A percentile compares a stretch with the other conserved stretches of the same genome.
Evolutionary conservation across 2,797 vertebrate species (phyloP).

Genomic region (Decapterus maruadsi): DNA sequence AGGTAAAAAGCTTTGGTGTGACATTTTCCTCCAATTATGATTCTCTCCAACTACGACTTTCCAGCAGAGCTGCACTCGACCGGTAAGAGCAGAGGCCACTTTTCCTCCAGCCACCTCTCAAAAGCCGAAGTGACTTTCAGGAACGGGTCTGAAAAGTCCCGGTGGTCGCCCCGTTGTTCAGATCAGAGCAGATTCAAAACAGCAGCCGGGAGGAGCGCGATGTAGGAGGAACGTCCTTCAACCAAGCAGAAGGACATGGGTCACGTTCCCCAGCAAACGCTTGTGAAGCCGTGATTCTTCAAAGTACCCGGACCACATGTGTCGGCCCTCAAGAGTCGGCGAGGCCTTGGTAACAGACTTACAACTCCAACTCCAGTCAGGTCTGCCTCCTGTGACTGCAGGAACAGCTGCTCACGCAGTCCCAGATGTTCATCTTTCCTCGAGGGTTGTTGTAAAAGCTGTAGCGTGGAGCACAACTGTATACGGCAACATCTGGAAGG

Average conservation of each 20-base stretch:
- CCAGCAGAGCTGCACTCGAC: not conserved
- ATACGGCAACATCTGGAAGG: not conserved
- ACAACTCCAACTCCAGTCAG: not conserved
- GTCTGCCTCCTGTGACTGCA: constrained; percentile 10
- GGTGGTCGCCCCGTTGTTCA: not conserved
- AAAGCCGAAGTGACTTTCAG: not conserved
- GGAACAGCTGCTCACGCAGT: constrained; percentile 12
- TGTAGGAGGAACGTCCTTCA: not conserved
- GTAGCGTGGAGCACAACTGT: not conserved
- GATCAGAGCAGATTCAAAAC: not conserved
- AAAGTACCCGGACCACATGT: not conserved
- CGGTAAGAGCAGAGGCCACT: not conserved
- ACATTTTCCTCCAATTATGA: not conserved
- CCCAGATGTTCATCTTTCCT: constrained; percentile 1
- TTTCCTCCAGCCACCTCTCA: not conserved
- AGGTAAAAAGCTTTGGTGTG: not conserved
- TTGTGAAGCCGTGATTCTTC: not conserved
- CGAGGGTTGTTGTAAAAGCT: not conserved
- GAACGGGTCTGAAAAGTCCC: not conserved
- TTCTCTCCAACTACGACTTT: not conserved
- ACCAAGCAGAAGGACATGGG: not conserved
- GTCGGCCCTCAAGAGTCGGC: not conserved
- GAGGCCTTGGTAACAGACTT: not conserved
- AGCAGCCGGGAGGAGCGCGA: not conserved
- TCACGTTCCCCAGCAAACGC: not conserved